Conservation (phyloP, 37 sponge, comb jelly and placozoan species). For the Agelas oroides region DNA sequence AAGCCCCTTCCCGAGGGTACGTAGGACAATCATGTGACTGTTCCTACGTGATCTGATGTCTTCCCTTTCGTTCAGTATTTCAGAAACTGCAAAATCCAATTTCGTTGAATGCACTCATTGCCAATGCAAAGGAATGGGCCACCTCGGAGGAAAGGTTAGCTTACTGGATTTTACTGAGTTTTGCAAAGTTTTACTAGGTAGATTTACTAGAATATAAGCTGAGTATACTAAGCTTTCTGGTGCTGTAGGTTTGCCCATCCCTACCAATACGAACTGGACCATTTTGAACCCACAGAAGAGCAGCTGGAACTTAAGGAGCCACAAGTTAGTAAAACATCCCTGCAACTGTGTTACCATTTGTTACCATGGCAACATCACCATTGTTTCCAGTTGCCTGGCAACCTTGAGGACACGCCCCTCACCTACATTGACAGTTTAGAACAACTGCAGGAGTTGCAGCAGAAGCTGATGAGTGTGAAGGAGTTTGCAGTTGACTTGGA, state of each 20-base stretch:
- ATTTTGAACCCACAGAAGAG: slow-evolving; percentile 30
- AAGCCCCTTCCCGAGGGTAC: slow-evolving; percentile 64
- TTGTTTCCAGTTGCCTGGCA: slow-evolving; percentile 22
- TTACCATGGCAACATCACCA: no score
- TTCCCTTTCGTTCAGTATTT: slow-evolving; percentile 15
- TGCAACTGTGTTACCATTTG: no score
- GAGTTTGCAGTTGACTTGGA: slow-evolving; percentile 95
- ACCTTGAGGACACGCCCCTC: slow-evolving; percentile 81
- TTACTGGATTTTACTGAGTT: no score
- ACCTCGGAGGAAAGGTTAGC: slow-evolving; percentile 12
- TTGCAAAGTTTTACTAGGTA: no score
- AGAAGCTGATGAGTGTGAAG: slow-evolving; percentile 50
- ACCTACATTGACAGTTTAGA: slow-evolving; percentile 60
- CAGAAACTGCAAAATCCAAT: slow-evolving; percentile 52
- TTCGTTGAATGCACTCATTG: slow-evolving; percentile 53
- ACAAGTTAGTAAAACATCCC: slow-evolving; percentile 33
- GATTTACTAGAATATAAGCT: no score
- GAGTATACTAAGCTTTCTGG: no score
- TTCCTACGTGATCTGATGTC: neutral
- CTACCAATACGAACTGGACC: slow-evolving; percentile 70
- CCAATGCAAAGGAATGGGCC: slow-evolving; percentile 62
- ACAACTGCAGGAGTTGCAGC: slow-evolving; percentile 62
- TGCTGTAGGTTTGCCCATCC: slow-evolving; percentile 46
- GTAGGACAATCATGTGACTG: slow-evolving; percentile 15
- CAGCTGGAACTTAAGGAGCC: slow-evolving; percentile 63